Evolutionary conservation across 2,888 invertebrate genomes (phyloP), one percentile per base, ranked within the genome.

Genomic region (Eupithecia insigniata): DNA sequence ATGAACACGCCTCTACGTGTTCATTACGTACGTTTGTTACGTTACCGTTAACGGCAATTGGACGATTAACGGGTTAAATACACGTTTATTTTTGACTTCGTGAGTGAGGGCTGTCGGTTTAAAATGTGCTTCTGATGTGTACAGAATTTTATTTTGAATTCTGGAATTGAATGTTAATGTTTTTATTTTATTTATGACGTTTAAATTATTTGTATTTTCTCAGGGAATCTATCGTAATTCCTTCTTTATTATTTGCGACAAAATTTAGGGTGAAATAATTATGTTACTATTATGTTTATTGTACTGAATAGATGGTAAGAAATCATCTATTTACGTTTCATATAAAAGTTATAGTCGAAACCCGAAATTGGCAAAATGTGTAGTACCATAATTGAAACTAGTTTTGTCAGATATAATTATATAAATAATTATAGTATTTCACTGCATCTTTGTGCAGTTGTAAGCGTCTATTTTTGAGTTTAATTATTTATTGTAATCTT

Each of bases 1-100:
- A 88, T 87, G 84, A 84, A 81, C 76, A 67, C 71, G 67, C 67
- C 71, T 67, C 46, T 67, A 70, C 73, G 73, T 73, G 73, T 68
- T 73, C 73, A 73, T 73, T 73, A 73, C 64, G 46, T 70, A 18
- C 70, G 67, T 67, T 70, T 71, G 71, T 69, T 32, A 30, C 68
- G 55, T 61, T 30, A 60, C 22, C 68, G 55, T 61, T 30, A 60
- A 55, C 66, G 61, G 34, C 71, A 66, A 74, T 70, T 70, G 68
- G 66, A 32, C 74, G 55, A 66, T 74, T 71, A 71, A 74, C 69
- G 74, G 10, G 69, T 74, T 74, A 69, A 73, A 73, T 73, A 66
- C 69, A 66, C 74, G 71, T 55, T 69, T 71, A 67, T 74, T 74
- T 74, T 66, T 66, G 65, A 73, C 71, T 62, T 62, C 34, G 30